Evolutionary conservation across 2,888 invertebrate species (phyloP), one percentile per base, ranked within the genome.

Genomic region (Phymatocera aterrima): DNA sequence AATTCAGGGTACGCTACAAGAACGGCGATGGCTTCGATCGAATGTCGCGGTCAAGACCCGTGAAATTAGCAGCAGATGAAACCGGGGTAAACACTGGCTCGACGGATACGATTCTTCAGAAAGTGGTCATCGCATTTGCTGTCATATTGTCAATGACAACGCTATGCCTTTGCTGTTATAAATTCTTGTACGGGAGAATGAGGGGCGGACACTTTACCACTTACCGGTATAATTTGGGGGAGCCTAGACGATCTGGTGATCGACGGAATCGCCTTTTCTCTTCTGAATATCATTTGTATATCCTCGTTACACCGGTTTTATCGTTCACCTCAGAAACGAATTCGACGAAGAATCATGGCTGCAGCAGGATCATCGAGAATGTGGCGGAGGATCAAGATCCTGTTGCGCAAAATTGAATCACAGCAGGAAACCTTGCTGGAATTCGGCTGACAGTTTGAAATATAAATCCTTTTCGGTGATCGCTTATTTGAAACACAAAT

Each of bases 271-370:
- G 31, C 40, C 43, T 24, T 43, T 65, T 24, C 43, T 21, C 24
- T 5, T 12, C 43, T 24, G 1, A 12, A 24, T 8, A n/a, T 18
- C 12, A 37, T 37, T 21, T n/a, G 18, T 54, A 12, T n/a, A 37
- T 40, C 18, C 65, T 46, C 4, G 24, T n/a, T n/a, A n/a, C 46
- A n/a, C 28, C 21, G 12, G 31, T 31, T 46, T 51, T 48, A 77
- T 21, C 21, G 18, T 18, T 21, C 34, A 28, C 18, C 54, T 60
- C 18, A 77, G 65, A 28, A 64, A 77, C n/a, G 77, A 77, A 28
- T n/a, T n/a, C 24, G 77, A 77, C 31, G 77, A 77, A 31, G 77
- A 77, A 48, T 77, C 77, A 12, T 46, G 48, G 48, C 64, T 65
- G 3, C 77, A 64, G 60, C 75, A 54, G 40, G 57, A 75, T 51